Evolutionary conservation across 2,888 invertebrate genomes (phyloP).

Genomic region (Cerastoderma edule): DNA sequence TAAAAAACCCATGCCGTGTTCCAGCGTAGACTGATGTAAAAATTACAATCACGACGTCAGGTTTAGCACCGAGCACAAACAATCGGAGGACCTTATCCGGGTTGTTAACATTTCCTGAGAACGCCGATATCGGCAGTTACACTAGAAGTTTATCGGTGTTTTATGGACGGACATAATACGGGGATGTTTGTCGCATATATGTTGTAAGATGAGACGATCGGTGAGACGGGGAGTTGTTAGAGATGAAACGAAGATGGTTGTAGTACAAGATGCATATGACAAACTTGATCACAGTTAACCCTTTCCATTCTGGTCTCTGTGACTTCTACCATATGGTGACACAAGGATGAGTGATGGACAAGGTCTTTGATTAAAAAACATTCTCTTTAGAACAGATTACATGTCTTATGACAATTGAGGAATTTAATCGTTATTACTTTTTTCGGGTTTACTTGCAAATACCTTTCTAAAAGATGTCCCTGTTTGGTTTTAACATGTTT

Average conservation of each 20-base stretch:
- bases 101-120: conserved; percentile 58
- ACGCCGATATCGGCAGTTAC: conserved; percentile 42
- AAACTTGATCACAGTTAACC: conserved; percentile 3
- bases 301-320: too few relatives aligned
- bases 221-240: conserved; percentile 16
- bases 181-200: conserved; percentile 48
- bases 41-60: conserved; percentile 35
- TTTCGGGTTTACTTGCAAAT: too few relatives aligned
- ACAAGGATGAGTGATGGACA: too few relatives aligned
- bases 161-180: conserved; percentile 45
- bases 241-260: conserved; percentile 9
- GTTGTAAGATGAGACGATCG: conserved; percentile 30
- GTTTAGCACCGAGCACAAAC: conserved; percentile 38
- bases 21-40: conserved; percentile 33
- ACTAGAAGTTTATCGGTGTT: conserved; percentile 49
- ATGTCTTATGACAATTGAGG: too few relatives aligned
- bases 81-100: conserved; percentile 38
- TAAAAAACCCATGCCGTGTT: background rate
- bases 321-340: too few relatives aligned
- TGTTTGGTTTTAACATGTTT: too few relatives aligned
- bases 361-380: too few relatives aligned
- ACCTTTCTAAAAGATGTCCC: too few relatives aligned
- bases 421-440: too few relatives aligned
- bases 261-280: conserved; percentile 11
- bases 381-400: too few relatives aligned